A percentile compares a stretch with the other conserved stretches of the same genome.
Conservation (phyloP, 2,113 vertebrate genomes). For the Bettongia penicillata region DNA sequence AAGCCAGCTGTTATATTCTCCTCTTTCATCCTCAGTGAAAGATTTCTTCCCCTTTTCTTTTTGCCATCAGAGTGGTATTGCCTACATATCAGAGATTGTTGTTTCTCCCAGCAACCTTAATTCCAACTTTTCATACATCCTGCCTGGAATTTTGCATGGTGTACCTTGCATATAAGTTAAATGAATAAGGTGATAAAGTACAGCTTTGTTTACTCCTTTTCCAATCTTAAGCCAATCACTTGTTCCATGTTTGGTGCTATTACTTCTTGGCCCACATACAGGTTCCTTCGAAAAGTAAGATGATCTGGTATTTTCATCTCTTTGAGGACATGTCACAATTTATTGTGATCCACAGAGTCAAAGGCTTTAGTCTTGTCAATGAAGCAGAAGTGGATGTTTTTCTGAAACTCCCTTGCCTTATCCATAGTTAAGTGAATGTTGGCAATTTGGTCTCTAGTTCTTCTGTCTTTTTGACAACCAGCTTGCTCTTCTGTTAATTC, state of each 20-base stretch:
- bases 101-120: background rate
- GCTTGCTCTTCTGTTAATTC: background rate
- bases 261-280: background rate
- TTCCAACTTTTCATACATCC: background rate
- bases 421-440: background rate
- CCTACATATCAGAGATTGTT: background rate
- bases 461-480: background rate
- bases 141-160: background rate
- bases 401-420: background rate
- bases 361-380: background rate
- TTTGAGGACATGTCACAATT: background rate
- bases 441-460: background rate
- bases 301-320: background rate
- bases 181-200: background rate
- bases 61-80: background rate
- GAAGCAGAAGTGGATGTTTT: background rate
- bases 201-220: background rate
- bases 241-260: background rate
- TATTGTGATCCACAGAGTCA: background rate
- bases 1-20: too few relatives aligned
- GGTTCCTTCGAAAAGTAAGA: background rate
- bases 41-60: background rate
- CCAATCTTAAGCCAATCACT: background rate
- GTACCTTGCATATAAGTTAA: background rate
- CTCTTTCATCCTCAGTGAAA: background rate